Evolutionary conservation across 1,140 invertebrate genomes (phyloP).

Genomic region (Argopecten irradians): DNA sequence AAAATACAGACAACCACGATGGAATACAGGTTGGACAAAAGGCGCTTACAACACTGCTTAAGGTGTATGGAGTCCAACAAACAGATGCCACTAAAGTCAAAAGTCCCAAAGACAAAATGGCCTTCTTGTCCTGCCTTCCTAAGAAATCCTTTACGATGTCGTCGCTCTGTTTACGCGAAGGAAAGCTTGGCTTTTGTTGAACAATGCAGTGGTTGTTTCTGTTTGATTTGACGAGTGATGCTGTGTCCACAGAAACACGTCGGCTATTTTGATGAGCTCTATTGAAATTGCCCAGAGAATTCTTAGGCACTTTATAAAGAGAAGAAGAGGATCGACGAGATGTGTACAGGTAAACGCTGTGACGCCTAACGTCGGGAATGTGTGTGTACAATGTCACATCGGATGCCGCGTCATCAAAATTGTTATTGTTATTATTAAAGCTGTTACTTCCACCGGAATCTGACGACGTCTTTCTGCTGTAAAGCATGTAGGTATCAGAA

Average conservation of each 20-base stretch:
- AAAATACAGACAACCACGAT: conserved; percentile 50
- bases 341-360: neutral
- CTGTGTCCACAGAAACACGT: conserved; percentile 46
- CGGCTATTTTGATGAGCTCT: neutral
- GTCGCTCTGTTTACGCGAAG: conserved; percentile 58
- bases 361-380: neutral
- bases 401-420: conserved; percentile 25
- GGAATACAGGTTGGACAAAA: conserved; percentile 51
- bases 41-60: conserved; percentile 55
- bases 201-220: conserved; percentile 11
- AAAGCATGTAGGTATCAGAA: conserved; percentile 55
- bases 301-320: conserved; percentile 23
- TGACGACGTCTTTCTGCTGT: conserved; percentile 56
- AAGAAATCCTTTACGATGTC: conserved; percentile 66
- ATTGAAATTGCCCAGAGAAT: neutral
- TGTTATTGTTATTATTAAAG: conserved; percentile 42
- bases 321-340: neutral
- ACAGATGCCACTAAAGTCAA: conserved; percentile 61
- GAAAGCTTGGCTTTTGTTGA: conserved; percentile 42
- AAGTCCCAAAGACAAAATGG: conserved; percentile 63
- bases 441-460: conserved; percentile 54
- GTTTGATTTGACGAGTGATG: conserved; percentile 37
- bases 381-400: conserved; percentile 11
- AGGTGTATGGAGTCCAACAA: conserved; percentile 67
- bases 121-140: conserved; percentile 67